phyloP scores from a whole-genome alignment of 2,113 vertebrate genomes.

The Polyodon spathula region DNA sequence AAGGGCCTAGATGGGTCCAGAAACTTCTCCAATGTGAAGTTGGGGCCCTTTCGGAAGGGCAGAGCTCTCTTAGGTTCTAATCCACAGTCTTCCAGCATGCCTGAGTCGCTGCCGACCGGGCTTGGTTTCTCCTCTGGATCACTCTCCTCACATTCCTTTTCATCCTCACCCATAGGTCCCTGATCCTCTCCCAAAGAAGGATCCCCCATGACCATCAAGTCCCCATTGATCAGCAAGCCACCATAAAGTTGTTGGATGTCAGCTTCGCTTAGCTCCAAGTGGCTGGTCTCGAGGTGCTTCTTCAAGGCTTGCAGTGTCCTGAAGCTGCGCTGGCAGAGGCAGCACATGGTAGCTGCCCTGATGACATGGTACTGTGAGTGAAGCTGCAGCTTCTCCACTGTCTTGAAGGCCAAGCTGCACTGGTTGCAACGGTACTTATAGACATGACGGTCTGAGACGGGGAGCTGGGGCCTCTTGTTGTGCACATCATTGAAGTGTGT shows the following conservation, averaged over 20 bases:
- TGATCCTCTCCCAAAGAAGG: conserved; percentile 82
- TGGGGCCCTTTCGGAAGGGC: conserved; percentile 92
- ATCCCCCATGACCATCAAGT: conserved; percentile 86
- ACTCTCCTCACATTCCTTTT: conserved; percentile 91
- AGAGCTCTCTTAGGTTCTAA: conserved; percentile 92
- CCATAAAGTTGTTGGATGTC: conserved; percentile 96
- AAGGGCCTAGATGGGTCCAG: conserved; percentile 94
- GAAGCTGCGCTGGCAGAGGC: conserved; percentile 95
- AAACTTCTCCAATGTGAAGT: conserved; percentile 98
- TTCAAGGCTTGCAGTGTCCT: conserved; percentile 93
- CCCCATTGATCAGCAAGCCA: conserved; percentile 86
- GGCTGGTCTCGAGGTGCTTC: conserved; percentile 94
- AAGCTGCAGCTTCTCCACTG: conserved; percentile 90
- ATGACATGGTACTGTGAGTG: conserved; percentile 98
- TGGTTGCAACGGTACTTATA: conserved; percentile 98
- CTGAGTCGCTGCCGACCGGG: conserved; percentile 86
- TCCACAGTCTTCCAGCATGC: conserved; percentile 86
- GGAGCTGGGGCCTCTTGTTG: conserved; percentile 88
- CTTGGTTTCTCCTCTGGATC: conserved; percentile 95
- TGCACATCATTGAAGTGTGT: conserved; percentile 93
- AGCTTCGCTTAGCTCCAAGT: conserved; percentile 88
- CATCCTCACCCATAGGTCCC: conserved; percentile 82
- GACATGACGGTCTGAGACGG: conserved; percentile 91
- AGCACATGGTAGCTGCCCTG: conserved; percentile 94
- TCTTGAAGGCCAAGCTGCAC: conserved; percentile 96